Evolutionary conservation across 2,797 vertebrate genomes (phyloP), one percentile per base, ranked within the genome.

Genomic region (Syngnathus rostellatus): DNA sequence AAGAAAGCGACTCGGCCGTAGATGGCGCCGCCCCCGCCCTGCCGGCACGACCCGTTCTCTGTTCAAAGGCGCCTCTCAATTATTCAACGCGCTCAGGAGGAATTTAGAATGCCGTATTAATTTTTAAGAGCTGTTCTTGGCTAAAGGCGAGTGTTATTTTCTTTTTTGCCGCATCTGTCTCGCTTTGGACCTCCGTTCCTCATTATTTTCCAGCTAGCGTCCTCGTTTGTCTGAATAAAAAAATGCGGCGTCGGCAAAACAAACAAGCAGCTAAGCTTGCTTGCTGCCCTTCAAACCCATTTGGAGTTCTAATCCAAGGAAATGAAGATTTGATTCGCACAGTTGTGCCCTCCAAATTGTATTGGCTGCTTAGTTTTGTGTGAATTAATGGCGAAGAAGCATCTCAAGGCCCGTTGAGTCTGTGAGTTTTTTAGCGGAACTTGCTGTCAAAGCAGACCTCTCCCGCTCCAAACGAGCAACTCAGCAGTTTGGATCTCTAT

Each of bases 71-170:
- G 66, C 67, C 67, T 75, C 81, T 90, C 77, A 89, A 89, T 89
- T 85, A 88, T 90, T 91, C 79, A 90, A 68, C 54, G 73, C 68
- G 64, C 85, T 77, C 66, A 73, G 77, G 82, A 88, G 88, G 83
- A 88, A 88, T 89, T 88, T 84, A 78, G 81, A 86, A 84, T 77
- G 76, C 79, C 79, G 77, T 83, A 89, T 91, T 81, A 81, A 89
- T 89, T 89, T 90, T 91, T 89, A 86, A 91, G 81, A 76, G 79
- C 71, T 68, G 74, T 78, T 86, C 85, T 79, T 80, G 77, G 84
- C 83, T 77, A 74, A 86, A 83, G 75, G 85, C 82, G 65, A 68
- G 72, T 68, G 66, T 75, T 72, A 68, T 77, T 70, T 66, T 68
- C 76, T 72, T 69, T 78, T 70, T 77, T 69, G 68, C 67, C 62